phyloP scores from a whole-genome alignment of 2,797 vertebrate species.

The Numenius phaeopus region DNA sequence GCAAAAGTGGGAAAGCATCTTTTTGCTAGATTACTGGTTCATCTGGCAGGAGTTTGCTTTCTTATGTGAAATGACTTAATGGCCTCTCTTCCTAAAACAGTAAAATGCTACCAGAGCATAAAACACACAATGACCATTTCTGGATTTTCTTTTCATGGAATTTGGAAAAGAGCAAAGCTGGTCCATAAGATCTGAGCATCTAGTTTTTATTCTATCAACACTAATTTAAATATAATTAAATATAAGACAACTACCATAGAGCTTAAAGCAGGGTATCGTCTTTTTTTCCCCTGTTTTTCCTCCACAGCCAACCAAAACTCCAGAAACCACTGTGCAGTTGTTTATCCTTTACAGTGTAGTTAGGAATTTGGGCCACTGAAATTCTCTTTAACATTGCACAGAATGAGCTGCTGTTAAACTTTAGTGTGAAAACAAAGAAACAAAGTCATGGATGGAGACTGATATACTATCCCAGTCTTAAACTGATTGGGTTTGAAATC shows the following conservation, averaged over 20 bases:
- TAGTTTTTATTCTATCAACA: neutral
- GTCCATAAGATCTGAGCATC: neutral
- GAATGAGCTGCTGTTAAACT: neutral
- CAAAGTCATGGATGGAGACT: neutral
- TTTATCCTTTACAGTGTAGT: conserved; percentile 11
- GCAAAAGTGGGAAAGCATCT: neutral
- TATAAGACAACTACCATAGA: neutral
- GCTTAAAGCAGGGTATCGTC: neutral
- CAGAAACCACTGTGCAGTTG: neutral
- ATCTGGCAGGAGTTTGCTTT: neutral
- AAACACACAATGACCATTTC: neutral
- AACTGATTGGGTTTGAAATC: neutral
- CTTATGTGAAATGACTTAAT: neutral
- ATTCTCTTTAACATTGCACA: neutral
- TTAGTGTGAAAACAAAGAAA: conserved; percentile 50
- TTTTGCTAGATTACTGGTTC: neutral
- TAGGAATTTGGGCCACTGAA: neutral
- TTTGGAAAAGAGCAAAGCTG: neutral
- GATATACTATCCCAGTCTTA: neutral
- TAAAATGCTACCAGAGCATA: neutral
- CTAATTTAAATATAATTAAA: neutral
- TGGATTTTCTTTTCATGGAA: neutral
- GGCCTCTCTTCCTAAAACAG: neutral
- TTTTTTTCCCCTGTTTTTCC: fast-evolving
- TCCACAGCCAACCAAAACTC: neutral